Evolutionary conservation across 1,140 invertebrate genomes (phyloP), one percentile per base, ranked within the genome.

Genomic region (Metopolophium dirhodum): DNA sequence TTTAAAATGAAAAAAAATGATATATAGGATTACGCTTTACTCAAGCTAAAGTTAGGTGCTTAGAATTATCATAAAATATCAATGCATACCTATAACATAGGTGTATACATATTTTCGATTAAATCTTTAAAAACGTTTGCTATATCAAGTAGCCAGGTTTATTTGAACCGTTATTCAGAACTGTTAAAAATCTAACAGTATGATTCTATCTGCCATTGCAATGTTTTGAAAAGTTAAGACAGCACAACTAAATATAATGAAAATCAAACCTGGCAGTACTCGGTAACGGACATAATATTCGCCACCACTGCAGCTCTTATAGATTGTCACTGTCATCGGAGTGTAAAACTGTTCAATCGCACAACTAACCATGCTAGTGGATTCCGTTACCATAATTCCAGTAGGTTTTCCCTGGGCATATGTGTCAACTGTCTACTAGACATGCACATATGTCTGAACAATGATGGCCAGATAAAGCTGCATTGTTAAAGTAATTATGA

Each of bases 271-370:
- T 93, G 91, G 23, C 49, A 93, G 35, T n/a, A 26, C 35, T 41
- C 14, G 91, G 49, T 93, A 93, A 85, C 37, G 82, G 14, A 93
- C 91, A 93, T n/a, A 86, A 85, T 93, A 93, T 54, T 93, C 91
- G 23, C 82, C 82, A 51, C 49, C 37, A 57, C 35, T 45, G 49
- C 37, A 86, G 49, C 35, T 54, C 35, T 41, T 93, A 93, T 45
- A 85, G 47, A 93, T 93, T 51, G 82, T 85, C 77, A 93, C 91
- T 49, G n/a, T 18, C 91, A 93, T 93, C 30, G 91, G 82, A 54
- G 82, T 85, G 49, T 86, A 93, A 86, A 83, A 85, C 35, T 8
- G 82, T 86, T 86, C 91, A 41, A 92, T 85, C 77, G 18, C 30
- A 51, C 30, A 23, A 85, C 35, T 35, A 30, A 93, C 3, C 47